Base-by-base conservation (phyloP, 1,140 invertebrate genomes). In the Schmidtea mediterranea region DNA sequence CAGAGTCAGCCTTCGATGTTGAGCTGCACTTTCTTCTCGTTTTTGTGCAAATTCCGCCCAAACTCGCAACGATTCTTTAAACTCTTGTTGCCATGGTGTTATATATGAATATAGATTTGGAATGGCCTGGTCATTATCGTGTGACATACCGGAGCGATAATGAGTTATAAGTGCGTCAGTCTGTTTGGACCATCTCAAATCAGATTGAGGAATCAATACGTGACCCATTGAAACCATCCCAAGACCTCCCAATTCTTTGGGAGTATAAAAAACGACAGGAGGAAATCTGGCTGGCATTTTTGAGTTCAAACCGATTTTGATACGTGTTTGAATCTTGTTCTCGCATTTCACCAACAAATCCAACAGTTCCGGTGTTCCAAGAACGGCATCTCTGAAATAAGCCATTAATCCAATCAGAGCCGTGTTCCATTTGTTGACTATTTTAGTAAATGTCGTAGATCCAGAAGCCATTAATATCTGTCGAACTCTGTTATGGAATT, bases 351-450 rank as follows among this genome's bases (percentile, higher is more conserved):
- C 92, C 0, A 98, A 67, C 16, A 98, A 62, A 67, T 98, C 92
- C 0, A 98, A 65, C 0, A 98, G 67, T 65, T 98, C 90, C 67
- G 94, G 90, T 0, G 90, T 98, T 59, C 95, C 97, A 0, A 97
- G 89, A 1, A 95, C 92, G 16, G 92, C 83, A 65, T 98, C 92
- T 23, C 92, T 74, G 74, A 89, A 98, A 62, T 98, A 98, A 0
- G 92, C 97, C 92, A 98, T 97, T 21, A 98, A 63, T 38, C 92
- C 92, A 63, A 98, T 97, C 3, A 98, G 69, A 0, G 92, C 90
- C 0, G 92, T 98, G 59, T 98, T 98, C 92, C 92, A 98, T 67
- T 98, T 98, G 63, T 98, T 98, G 0, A 97, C 89, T 65, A 98
- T 97, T 69, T 95, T 98, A 0, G 92, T 98, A 64, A 98, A 98